Base-by-base conservation (phyloP, 2,888 invertebrate species). In the Hanleya hanleyi region DNA sequence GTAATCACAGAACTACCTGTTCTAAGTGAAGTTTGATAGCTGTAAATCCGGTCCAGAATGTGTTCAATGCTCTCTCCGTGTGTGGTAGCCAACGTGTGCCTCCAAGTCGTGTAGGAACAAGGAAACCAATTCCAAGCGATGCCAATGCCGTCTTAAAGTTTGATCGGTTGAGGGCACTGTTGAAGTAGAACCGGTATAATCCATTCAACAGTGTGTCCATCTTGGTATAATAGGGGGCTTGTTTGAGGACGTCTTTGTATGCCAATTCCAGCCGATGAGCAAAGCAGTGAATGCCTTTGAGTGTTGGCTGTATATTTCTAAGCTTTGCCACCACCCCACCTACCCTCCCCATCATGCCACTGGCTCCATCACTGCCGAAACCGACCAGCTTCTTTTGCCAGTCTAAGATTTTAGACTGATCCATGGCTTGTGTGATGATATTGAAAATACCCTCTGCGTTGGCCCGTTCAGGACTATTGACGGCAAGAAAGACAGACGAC, bases 281-380 rank as follows among this genome's bases (percentile, higher is more conserved):
- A 41, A 41, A 41, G 18, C 41, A 41, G 41, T 41, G 41, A 9
- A 41, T 18, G 9, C 9, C 41, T 41, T 41, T 9, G 9, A 41
- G 18, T 41, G 41, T 41, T 9, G 41, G 41, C 18, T 41, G 41
- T 12, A 41, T 41, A 12, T 12, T 41, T 41, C 18, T 41, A 9
- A 41, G 41, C 18, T 41, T 41, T 9, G 41, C 41, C 18, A 18
- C 41, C 6, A 75, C 73, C 18, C 77, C 69, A 15, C 57, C 37
- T 4, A 50, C 15, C 1, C 2, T 29, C 12, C 77, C 74, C 71
- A 77, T 69, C 69, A 69, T 75, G 0, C 71, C 77, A 67, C 49
- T 68, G 18, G 74, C 73, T 32, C 78, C 78, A 67, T 78, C 70
- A 9, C 73, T 71, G 26, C 74, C 71, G 29, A 74, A 77, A 7